Evolutionary conservation across 2,797 vertebrate species (phyloP), one percentile per base, ranked within the genome.

Genomic region (Sylvilagus floridanus): DNA sequence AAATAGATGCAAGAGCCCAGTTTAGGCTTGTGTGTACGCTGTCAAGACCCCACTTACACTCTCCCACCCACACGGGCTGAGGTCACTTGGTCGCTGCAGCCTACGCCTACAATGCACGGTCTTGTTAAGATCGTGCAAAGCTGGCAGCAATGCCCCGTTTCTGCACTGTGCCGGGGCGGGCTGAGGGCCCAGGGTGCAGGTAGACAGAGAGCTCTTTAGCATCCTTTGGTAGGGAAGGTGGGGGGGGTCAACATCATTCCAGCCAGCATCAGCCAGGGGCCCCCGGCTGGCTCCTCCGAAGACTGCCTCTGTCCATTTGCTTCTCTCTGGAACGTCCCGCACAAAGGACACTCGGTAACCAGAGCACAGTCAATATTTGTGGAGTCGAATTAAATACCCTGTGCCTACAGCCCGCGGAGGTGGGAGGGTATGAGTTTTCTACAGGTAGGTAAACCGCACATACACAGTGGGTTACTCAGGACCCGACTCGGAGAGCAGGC

Each of bases 281-380:
- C 54, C 82, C 93, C 60, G 35, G 3, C 89, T 47, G 91, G 83
- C 94, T 96, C 89, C 87, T 75, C 78, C 1, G 14, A 88, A 76
- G 66, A 89, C 84, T 26, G 57, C 19, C 68, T 66, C 82, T 83
- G 75, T 30, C 78, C 78, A 37, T 90, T 91, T 88, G 90, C 95
- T 88, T 87, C 93, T 90, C 88, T 30, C 37, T n/a, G 76, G 93
- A 89, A 66, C 75, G 78, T 68, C 54, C 21, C 47, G 63, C 91
- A 97, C 95, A 97, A 96, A 94, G 96, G 54, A 63, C 5, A 19
- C 96, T 96, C 95, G 96, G 95, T 91, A 88, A 32, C 92, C 95
- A 81, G 95, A 81, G 63, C 96, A 96, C 96, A 97, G 96, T 86
- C 84, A 90, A 96, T 96, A 94, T 97, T 97, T 97, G 95, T 96